Base-by-base conservation (phyloP, 2,797 vertebrate genomes). In the Sparidentex hasta region DNA sequence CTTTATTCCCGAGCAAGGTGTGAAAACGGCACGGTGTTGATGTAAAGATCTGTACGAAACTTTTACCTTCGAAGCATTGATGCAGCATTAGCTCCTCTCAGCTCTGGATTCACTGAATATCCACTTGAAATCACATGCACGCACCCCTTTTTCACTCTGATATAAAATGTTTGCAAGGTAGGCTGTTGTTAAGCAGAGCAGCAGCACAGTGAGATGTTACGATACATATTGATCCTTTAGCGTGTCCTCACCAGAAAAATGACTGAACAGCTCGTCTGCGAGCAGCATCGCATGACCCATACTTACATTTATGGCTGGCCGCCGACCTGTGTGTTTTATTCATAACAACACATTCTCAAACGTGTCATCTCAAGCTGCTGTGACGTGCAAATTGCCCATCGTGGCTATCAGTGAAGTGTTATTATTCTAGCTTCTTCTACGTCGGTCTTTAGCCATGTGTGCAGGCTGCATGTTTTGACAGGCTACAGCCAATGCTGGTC, bases 1-100 rank as follows among this genome's bases (percentile, higher is more conserved):
- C 72, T 20, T 50, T 52, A 56, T 51, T 38, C 16, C 51, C 50
- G 71, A 62, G 21, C 17, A 41, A 27, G 38, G 50, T 55, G 74
- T 54, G 18, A 74, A 67, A 75, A 41, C 59, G 38, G 44, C 12
- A 23, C 47, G 16, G 17, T 44, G 43, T 47, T 21, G 25, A 38
- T 38, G 38, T 3, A 38, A 38, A 38, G 38, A 11, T 38, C 38
- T 38, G 9, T 38, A 11, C 8, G 7, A 33, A 38, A 38, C 38
- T 38, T 38, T 38, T 11, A 38, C 38, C 38, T 38, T 11, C 1
- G 38, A 11, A 38, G 38, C 7, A 2, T 38, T 38, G 38, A 38
- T 38, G 33, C 33, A 33, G 33, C 33, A 8, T 33, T 33, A 33
- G 33, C 33, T 33, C 7, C 8, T 7, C 51, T 50, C 18, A 50